A percentile compares a stretch with the other conserved stretches of the same genome.
Evolutionary conservation across 2,888 invertebrate genomes (phyloP).

Genomic region (Archaeoteleia sp.): DNA sequence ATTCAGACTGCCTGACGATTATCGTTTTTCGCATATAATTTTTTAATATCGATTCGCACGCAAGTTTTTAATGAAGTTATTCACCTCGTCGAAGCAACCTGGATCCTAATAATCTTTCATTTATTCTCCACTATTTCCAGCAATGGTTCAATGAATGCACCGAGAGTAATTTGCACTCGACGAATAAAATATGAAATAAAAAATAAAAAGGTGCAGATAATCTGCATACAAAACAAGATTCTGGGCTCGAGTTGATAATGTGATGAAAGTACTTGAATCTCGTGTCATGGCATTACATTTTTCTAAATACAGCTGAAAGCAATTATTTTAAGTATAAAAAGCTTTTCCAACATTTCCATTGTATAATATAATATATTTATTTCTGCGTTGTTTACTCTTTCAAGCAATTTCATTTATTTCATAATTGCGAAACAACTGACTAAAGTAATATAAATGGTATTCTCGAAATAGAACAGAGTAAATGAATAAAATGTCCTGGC

Average conservation of each 20-base stretch:
- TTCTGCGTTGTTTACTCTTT: too few species aligned
- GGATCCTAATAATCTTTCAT: conserved; percentile 47
- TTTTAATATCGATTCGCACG: conserved; percentile 5
- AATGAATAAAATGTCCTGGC: too few species aligned
- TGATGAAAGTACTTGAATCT: conserved; percentile 21
- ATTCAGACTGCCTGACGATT: too few species aligned
- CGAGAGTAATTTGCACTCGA: conserved; percentile 48
- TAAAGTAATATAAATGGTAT: too few species aligned
- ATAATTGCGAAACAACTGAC: too few species aligned
- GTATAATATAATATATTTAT: too few species aligned
- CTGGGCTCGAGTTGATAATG: conserved; percentile 6
- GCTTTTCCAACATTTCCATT: too few species aligned
- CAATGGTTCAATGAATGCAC: conserved; percentile 52
- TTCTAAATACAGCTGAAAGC: too few species aligned
- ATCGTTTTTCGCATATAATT: not conserved
- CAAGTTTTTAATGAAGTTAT: conserved; percentile 7
- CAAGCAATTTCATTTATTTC: too few species aligned
- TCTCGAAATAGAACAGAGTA: too few species aligned
- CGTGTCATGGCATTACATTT: too few species aligned
- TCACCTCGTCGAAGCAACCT: not conserved
- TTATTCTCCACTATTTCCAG: conserved; percentile 55
- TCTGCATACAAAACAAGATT: not conserved
- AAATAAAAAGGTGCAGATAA: conserved; percentile 2
- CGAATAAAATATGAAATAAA: conserved; percentile 7
- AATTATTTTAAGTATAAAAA: too few species aligned